Evolutionary conservation across 2,888 invertebrate species (phyloP), one percentile per base, ranked within the genome.

Genomic region (Synanthedon vespiformis): DNA sequence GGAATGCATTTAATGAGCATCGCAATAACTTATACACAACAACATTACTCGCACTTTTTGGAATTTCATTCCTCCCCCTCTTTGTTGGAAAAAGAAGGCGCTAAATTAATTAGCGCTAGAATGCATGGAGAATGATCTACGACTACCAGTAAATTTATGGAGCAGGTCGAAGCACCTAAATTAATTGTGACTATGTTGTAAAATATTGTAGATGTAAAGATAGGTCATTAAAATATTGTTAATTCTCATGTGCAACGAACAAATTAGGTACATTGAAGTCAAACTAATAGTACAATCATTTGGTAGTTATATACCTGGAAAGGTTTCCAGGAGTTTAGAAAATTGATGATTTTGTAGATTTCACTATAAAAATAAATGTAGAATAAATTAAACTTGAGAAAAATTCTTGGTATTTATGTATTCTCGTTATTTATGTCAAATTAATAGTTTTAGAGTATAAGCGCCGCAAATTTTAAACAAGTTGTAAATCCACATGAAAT

Each of bases 21-120:
- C 57, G 64, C 74, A 67, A 78, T 81, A 80, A 81, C 73, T 82
- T 84, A 82, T 77, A 77, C 75, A 71, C 71, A 72, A 74, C 74
- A 72, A 73, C 70, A 78, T 72, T 69, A 73, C 76, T 80, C 77
- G 76, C 73, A 68, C 78, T 77, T 80, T 80, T 81, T 74, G 77
- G 78, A 77, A 80, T 83, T 75, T 77, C 80, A 80, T 81, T 79
- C 77, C 75, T 68, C 74, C 74, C 34, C 71, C 72, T 72, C 63
- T 66, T 71, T 72, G 70, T 66, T 70, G 73, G 67, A 72, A 73
- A 78, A 80, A 80, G 75, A 74, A 77, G 74, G 74, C 70, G 74
- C 72, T 70, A 77, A 77, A 80, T 80, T 82, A 82, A 83, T 84
- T 83, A 83, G 73, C 73, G 65, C 64, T 70, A 74, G 74, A 74